phyloP scores from a whole-genome alignment of 1,140 invertebrate species.

The Drosophila equinoxialis region DNA sequence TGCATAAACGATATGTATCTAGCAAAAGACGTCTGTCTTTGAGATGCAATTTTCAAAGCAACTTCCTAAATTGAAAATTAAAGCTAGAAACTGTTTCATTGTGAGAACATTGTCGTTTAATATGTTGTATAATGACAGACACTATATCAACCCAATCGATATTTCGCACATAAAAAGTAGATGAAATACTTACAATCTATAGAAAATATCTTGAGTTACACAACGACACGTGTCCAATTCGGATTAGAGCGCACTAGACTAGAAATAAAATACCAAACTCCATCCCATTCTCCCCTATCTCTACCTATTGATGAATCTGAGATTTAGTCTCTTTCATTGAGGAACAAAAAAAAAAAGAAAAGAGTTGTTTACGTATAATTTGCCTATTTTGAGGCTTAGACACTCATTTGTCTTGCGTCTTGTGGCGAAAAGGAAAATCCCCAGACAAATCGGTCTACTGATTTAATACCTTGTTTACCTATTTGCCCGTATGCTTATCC shows the following conservation, averaged over 20 bases:
- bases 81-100: background rate
- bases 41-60: slow-evolving; percentile 6
- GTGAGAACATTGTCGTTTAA: too few species aligned
- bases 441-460: slow-evolving; percentile 28
- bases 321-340: slow-evolving; percentile 30
- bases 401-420: slow-evolving; percentile 54
- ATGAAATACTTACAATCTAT: too few species aligned
- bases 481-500: slow-evolving; percentile 8
- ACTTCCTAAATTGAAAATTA: slow-evolving; percentile 13
- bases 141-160: too few species aligned
- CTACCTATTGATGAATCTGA: slow-evolving; percentile 42
- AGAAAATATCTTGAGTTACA: background rate
- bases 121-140: too few species aligned
- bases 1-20: slow-evolving; percentile 59
- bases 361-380: slow-evolving; percentile 69
- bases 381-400: slow-evolving; percentile 68
- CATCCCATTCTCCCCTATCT: background rate
- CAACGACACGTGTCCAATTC: slow-evolving; percentile 48
- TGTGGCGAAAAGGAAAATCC: slow-evolving; percentile 32
- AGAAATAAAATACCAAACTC: slow-evolving; percentile 16
- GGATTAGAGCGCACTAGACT: slow-evolving; percentile 38
- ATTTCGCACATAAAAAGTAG: background rate
- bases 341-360: slow-evolving; percentile 14
- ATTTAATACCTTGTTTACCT: slow-evolving; percentile 68
- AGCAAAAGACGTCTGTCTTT: slow-evolving; percentile 47